Evolutionary conservation across 2,888 invertebrate genomes (phyloP), one percentile per base, ranked within the genome.

Genomic region (Catocala fraxini): DNA sequence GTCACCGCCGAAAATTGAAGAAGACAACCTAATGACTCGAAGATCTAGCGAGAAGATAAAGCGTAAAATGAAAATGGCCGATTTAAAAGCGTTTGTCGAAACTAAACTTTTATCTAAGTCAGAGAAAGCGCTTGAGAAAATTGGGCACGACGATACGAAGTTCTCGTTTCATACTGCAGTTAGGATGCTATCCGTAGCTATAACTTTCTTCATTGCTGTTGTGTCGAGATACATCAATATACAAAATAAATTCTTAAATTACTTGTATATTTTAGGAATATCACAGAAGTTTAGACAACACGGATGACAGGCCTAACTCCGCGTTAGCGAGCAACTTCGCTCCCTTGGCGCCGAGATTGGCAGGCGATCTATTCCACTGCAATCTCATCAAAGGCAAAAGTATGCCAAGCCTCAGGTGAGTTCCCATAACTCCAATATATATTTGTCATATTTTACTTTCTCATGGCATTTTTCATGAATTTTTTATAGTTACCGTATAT

Each of bases 401-500:
- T 95, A 98, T 99, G 98, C 99, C 99, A 4, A 98, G 98, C 84
- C 94, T 99, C 67, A 98, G 98, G 98, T 98, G 93, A 93, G 94
- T 79, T 56, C 54, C n/a, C 48, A 51, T 65, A 59, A 59, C 6
- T 51, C 49, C 41, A 43, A 53, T 12, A 34, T 46, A 33, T 39
- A 35, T 55, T 45, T 47, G 49, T 48, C 55, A 61, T 65, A 13
- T 33, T 53, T 69, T 71, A 49, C 46, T 69, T 75, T 73, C 25
- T 70, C 68, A 65, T 70, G 54, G 63, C 65, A 65, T 72, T 70
- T 25, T 62, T 61, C 55, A 73, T 69, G 33, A 53, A 47, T 43
- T 58, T 64, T 60, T 54, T 45, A 61, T 59, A 73, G 58, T 56
- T 62, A 70, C 53, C 12, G 48, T 63, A 63, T 47, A 52, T 56